Conservation (phyloP, 1,140 invertebrate genomes). For the Dinothrombium tinctorium region DNA sequence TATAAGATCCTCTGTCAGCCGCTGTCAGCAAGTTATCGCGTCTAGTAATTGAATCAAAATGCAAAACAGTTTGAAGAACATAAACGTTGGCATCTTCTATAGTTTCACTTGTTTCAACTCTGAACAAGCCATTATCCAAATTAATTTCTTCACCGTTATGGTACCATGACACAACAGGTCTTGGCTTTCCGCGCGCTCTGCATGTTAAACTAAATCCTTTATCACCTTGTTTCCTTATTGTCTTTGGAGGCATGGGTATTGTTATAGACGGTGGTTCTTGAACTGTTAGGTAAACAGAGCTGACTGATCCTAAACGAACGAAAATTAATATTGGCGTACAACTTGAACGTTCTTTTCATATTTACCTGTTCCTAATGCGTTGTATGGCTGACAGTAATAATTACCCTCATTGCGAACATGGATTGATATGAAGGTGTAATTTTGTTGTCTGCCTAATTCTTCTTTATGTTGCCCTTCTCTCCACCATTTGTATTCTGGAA, state of each 20-base stretch:
- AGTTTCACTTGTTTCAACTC: conserved; percentile 46
- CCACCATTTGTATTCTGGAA: conserved; percentile 63
- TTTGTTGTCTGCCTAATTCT: conserved; percentile 41
- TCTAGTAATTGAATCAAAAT: conserved; percentile 40
- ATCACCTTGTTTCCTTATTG: conserved; percentile 38
- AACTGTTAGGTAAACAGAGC: conserved; percentile 53
- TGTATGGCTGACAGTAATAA: conserved; percentile 66
- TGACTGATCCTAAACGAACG: conserved; percentile 48
- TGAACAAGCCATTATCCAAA: conserved; percentile 34
- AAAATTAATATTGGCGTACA: no score
- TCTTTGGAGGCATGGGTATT: conserved; percentile 43
- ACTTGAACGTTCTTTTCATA: no score
- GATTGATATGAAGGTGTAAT: conserved; percentile 58
- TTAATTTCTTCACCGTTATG: conserved; percentile 55
- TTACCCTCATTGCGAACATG: conserved; percentile 58
- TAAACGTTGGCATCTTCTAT: conserved; percentile 42
- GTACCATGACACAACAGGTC: conserved; percentile 53
- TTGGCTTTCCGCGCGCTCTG: conserved; percentile 59
- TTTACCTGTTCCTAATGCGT: conserved; percentile 65
- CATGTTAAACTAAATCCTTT: conserved; percentile 53
- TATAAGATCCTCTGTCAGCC: conserved; percentile 60
- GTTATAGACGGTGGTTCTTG: conserved; percentile 56
- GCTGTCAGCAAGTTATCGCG: conserved; percentile 32
- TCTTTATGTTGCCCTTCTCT: conserved; percentile 34
- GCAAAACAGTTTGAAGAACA: conserved; percentile 54